phyloP scores from a whole-genome alignment of 2,113 vertebrate genomes.

The Phrynosoma blainvillii region DNA sequence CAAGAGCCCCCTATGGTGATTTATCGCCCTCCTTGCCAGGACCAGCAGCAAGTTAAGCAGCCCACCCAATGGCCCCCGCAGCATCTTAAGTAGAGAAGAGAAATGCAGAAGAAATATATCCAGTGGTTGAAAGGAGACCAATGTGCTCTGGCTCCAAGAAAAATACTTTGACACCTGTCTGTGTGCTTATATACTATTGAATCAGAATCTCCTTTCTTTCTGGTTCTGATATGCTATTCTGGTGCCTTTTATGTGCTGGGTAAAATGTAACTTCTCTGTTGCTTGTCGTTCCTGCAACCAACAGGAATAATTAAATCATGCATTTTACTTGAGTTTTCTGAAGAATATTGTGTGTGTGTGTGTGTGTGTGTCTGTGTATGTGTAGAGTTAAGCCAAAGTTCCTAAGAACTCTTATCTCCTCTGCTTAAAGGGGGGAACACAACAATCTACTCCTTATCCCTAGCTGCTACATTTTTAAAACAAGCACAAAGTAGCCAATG shows the following conservation, averaged over 20 bases:
- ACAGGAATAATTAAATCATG: not conserved
- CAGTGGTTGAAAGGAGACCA: not conserved
- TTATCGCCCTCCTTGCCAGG: not conserved
- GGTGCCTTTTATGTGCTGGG: not conserved
- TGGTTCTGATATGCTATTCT: not conserved
- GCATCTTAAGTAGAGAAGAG: not conserved
- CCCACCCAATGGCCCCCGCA: not conserved
- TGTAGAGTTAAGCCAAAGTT: no score
- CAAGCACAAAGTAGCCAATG: no score
- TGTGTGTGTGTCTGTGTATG: no score
- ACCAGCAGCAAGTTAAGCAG: not conserved
- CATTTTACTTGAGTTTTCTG: not conserved
- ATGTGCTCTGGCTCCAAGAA: not conserved
- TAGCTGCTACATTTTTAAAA: no score
- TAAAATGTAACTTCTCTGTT: not conserved
- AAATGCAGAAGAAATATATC: not conserved
- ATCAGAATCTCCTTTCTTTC: not conserved
- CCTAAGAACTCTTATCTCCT: no score
- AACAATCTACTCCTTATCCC: no score
- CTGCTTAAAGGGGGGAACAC: no score
- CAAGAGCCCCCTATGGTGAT: no score
- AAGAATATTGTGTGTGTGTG: no score
- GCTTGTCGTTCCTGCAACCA: not conserved
- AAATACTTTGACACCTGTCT: not conserved
- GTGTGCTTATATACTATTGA: not conserved